Conservation (phyloP, 2,888 invertebrate species). For the Panopea generosa region DNA sequence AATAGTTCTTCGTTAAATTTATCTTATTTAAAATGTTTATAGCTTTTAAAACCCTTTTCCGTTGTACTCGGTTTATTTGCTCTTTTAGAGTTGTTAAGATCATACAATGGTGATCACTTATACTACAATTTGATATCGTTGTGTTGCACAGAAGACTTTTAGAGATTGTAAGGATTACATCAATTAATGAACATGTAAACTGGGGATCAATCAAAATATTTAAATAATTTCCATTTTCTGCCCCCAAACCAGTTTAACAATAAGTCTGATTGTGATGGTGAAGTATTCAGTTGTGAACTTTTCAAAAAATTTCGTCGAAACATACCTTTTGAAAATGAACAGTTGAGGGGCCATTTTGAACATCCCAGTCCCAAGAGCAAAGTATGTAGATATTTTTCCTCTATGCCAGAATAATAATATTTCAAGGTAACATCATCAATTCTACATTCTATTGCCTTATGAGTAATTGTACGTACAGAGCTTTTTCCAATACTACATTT, state of each 20-base stretch:
- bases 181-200: constrained; percentile 20
- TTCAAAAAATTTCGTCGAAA: constrained; percentile 9
- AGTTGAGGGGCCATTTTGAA: constrained; percentile 1
- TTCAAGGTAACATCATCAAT: constrained; percentile 30
- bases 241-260: constrained; percentile 31
- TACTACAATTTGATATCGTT: too few relatives aligned
- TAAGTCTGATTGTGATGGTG: constrained; percentile 31
- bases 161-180: too few relatives aligned
- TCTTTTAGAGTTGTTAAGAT: too few relatives aligned
- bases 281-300: constrained; percentile 14
- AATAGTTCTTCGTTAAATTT: too few relatives aligned
- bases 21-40: too few relatives aligned
- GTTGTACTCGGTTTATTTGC: too few relatives aligned
- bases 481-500: too few relatives aligned
- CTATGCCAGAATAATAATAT: constrained; percentile 28
- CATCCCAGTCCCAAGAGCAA: constrained; percentile 13
- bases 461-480: too few relatives aligned
- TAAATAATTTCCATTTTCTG: not conserved
- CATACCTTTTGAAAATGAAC: not conserved
- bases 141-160: too few relatives aligned
- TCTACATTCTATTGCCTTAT: constrained; percentile 26
- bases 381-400: constrained; percentile 19
- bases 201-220: constrained; percentile 32
- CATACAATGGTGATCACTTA: too few relatives aligned
- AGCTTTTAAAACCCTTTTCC: too few relatives aligned